Evolutionary conservation across 2,797 vertebrate species (phyloP), one percentile per base, ranked within the genome.

Genomic region (Falco novaeseelandiae): DNA sequence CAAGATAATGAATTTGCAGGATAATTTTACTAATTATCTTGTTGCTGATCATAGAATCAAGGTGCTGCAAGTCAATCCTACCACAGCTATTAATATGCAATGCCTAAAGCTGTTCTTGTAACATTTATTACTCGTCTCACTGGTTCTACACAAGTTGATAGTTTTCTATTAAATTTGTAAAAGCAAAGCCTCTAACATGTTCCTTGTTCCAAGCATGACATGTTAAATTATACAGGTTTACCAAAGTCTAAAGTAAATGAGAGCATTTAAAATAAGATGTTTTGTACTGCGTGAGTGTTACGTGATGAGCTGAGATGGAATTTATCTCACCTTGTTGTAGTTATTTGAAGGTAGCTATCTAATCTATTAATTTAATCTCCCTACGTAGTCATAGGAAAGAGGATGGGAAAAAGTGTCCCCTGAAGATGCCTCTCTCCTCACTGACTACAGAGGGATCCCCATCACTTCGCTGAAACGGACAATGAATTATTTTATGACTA

Each of bases 21-120:
- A 94, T 98, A 97, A 97, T 97, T 98, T 96, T 94, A 91, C 96
- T 98, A 97, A 97, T 97, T 97, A 97, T 96, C 94, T 78, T 83
- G 84, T 97, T 97, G 94, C 91, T 97, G 77, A 96, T 97, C 89
- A 42, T 81, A 89, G 93, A 96, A 91, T 87, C 51, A 79, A 91
- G 88, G 94, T 59, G 3, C 87, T 92, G 90, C 58, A 89, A 97
- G 94, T 97, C 95, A 97, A 67, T 97, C 89, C 63, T 94, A 44
- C 93, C 74, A 73, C 82, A 88, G 52, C 87, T 95, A 96, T 89
- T 97, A 94, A 95, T 96, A 88, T 85, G 94, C 86, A 96, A 49
- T 86, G 87, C 93, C 94, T 92, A 92, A 93, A 97, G 94, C 91
- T 92, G 72, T 97, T 98, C 95, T 90, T 96, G 58, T 77, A 97